These are phyloP conservation scores for Ectobius pallidus DNA, from an alignment of 2,888 invertebrate genomes.

Conservation along the genomic window DNA sequence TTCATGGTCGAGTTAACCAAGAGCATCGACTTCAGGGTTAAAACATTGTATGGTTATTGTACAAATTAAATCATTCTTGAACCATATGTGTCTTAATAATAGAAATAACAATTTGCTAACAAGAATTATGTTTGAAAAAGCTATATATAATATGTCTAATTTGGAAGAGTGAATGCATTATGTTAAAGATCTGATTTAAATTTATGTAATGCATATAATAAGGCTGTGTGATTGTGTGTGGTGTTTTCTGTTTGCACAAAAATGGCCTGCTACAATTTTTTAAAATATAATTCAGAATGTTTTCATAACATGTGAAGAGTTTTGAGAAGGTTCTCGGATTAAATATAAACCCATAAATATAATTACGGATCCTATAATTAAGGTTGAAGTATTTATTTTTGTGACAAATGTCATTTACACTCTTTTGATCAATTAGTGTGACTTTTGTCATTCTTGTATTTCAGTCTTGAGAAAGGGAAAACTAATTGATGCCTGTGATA, in stretches of 20 bases:
- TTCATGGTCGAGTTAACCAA: no score
- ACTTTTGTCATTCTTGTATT: constrained; percentile 18
- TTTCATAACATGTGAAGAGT: background rate
- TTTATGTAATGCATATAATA: background rate
- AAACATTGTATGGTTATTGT: no score
- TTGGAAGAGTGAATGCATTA: no score
- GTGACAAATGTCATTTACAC: constrained; percentile 29
- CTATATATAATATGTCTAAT: no score
- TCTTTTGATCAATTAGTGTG: constrained; percentile 7
- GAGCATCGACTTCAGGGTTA: no score
- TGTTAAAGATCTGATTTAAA: constrained; percentile 31
- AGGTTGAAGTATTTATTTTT: constrained; percentile 22
- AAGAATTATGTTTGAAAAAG: no score
- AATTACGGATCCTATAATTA: background rate
- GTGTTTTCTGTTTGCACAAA: background rate
- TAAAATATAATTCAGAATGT: background rate
- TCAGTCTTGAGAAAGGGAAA: background rate
- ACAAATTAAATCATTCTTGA: no score
- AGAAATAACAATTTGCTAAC: no score
- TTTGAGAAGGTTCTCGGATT: background rate
- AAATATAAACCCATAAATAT: background rate
- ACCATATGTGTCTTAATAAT: no score
- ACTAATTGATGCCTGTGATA: constrained; percentile 11
- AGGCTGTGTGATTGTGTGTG: background rate
- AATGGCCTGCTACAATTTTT: constrained; percentile 6